Conservation (phyloP, 2,797 vertebrate genomes). For the Vipera latastei region DNA sequence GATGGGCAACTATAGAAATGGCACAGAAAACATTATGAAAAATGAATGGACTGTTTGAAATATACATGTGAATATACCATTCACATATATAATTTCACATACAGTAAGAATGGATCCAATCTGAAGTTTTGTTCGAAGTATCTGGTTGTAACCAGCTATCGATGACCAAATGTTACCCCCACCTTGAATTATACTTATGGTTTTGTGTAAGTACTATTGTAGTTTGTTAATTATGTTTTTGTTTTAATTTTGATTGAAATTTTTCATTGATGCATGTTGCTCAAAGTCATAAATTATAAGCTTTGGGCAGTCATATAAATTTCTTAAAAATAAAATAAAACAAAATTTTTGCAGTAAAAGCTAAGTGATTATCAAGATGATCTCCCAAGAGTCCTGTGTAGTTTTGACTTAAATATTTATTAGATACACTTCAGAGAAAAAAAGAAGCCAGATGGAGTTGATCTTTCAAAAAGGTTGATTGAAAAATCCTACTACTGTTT, state of each 20-base stretch:
- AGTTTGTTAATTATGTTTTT: background rate
- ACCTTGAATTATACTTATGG: background rate
- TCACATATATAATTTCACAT: background rate
- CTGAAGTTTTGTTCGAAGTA: background rate
- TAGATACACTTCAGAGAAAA: background rate
- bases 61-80: background rate
- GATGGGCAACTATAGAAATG: background rate
- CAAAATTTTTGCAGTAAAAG: background rate
- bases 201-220: background rate
- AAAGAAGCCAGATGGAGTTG: background rate
- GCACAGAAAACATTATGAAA: background rate
- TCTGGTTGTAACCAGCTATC: background rate
- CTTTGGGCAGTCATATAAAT: background rate
- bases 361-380: background rate
- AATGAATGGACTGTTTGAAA: background rate
- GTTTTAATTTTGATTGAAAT: background rate
- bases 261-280: background rate
- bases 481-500: background rate
- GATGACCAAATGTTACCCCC: background rate
- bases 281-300: background rate
- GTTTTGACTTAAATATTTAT: background rate
- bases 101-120: background rate
- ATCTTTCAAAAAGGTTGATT: background rate
- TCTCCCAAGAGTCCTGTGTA: background rate
- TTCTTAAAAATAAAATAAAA: background rate